Evolutionary conservation across 1,140 invertebrate genomes (phyloP), one percentile per base, ranked within the genome.

Genomic region (Plutomurus gul): DNA sequence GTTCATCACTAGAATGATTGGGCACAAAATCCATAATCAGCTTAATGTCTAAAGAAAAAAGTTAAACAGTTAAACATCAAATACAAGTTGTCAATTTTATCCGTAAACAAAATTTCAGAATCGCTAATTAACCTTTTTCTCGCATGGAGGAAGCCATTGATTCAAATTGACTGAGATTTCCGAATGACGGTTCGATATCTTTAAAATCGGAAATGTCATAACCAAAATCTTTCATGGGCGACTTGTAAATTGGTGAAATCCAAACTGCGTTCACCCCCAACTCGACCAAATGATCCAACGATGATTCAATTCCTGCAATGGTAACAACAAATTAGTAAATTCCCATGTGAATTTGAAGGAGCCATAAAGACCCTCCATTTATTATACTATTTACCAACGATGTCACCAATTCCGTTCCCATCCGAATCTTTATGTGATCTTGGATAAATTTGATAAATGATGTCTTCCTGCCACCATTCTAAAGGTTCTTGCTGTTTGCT

Each of bases 371-470:
- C 10, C 10, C 13, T 22, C 8, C 22, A n/a, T 56, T 13, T 7
- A 10, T 8, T 27, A 27, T n/a, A n/a, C 10, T 25, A 60, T 25
- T 11, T 33, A 78, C 76, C 77, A 3, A 51, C 7, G 13, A 81
- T 36, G 86, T 95, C 93, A 0, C 93, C 93, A 43, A 92, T 87
- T 3, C 94, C 93, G 87, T 93, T 91, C 7, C 89, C 89, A 85
- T 93, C 86, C 36, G 89, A 89, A 85, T 95, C 93, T 83, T 88
- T 89, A 85, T 94, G 94, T 37, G 92, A 94, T 46, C 91, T 87
- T 0, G 92, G 91, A 84, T 94, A 93, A 47, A 94, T 90, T 86
- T 94, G 92, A 85, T 95, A 95, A 79, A 94, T 90, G 8, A 91
- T 87, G 0, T 90, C 89, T n/a, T 89, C 89, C 81, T 91, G 89